Percentiles rank a stretch among this genome's conserved stretches.
These are phyloP conservation scores for Alethe diademata DNA, from an alignment of 2,113 vertebrate genomes.

Conservation along the genomic window DNA sequence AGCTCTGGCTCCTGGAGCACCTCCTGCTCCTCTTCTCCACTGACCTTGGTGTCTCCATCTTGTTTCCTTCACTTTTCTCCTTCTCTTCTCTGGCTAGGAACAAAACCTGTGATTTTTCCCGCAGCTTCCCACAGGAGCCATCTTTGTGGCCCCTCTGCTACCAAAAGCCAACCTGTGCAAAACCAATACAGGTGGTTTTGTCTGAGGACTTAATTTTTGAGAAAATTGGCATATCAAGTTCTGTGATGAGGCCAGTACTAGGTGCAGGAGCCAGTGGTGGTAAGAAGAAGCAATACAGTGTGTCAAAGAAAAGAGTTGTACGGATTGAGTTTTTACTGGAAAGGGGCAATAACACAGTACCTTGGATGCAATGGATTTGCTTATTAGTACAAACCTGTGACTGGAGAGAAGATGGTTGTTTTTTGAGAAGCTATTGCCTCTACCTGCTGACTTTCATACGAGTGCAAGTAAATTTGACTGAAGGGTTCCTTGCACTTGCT, in stretches of 20 bases:
- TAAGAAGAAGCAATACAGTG: background rate
- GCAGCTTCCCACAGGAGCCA: background rate
- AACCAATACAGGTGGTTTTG: background rate
- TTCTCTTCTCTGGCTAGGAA: background rate
- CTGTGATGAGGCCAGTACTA: background rate
- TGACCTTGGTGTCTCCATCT: background rate
- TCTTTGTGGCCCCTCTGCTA: background rate
- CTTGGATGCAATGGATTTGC: background rate
- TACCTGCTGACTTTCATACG: background rate
- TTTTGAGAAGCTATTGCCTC: background rate
- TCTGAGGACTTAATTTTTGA: background rate
- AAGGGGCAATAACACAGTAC: background rate
- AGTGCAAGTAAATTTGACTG: background rate
- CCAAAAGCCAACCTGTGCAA: background rate
- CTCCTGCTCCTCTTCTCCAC: background rate
- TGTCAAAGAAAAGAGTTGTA: background rate
- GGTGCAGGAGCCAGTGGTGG: no score
- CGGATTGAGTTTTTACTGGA: background rate
- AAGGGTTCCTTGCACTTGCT: background rate
- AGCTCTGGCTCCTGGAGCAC: fast-evolving
- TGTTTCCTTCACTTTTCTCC: background rate
- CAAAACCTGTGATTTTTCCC: background rate
- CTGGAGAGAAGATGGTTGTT: background rate
- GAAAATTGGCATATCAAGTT: background rate
- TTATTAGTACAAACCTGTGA: background rate